A percentile compares a stretch with the other conserved stretches of the same genome.
Conservation (phyloP, 1,140 invertebrate species). For the Argopecten irradians region DNA sequence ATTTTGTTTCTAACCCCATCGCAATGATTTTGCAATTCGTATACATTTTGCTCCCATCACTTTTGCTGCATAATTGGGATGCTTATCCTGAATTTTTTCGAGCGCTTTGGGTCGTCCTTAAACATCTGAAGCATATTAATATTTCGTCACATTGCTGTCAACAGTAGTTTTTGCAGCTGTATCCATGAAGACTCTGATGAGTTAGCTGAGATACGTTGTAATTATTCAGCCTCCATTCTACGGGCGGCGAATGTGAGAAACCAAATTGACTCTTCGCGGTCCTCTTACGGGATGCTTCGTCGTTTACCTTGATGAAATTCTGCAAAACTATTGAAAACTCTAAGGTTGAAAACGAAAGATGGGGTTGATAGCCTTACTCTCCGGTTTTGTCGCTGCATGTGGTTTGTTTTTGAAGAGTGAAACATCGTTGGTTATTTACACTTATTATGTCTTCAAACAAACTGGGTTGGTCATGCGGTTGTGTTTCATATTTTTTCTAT, state of each 20-base stretch:
- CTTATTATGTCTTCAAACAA: background rate
- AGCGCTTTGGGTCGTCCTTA: slow-evolving; percentile 59
- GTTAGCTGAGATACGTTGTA: slow-evolving; percentile 53
- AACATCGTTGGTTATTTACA: background rate
- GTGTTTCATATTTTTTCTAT: background rate
- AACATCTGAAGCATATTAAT: slow-evolving; percentile 70
- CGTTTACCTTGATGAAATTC: slow-evolving; percentile 19
- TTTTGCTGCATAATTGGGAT: background rate
- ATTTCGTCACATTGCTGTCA: slow-evolving; percentile 54
- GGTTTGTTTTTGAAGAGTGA: slow-evolving; percentile 32
- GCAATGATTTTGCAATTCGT: too few relatives aligned
- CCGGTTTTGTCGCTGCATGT: slow-evolving; percentile 30
- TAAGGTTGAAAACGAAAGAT: background rate
- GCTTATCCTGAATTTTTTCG: slow-evolving; percentile 69
- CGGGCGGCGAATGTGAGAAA: background rate
- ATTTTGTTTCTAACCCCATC: too few relatives aligned
- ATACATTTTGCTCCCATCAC: background rate
- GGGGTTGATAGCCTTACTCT: slow-evolving; percentile 7
- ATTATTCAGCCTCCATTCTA: slow-evolving; percentile 54
- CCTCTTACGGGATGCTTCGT: slow-evolving; percentile 34
- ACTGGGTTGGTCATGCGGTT: background rate
- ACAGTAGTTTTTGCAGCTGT: slow-evolving; percentile 59
- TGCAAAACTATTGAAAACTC: background rate
- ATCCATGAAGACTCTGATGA: slow-evolving; percentile 58
- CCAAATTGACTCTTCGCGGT: slow-evolving; percentile 3